Evolutionary conservation across 2,888 invertebrate species (phyloP).

Genomic region (Fabriciana adippe): DNA sequence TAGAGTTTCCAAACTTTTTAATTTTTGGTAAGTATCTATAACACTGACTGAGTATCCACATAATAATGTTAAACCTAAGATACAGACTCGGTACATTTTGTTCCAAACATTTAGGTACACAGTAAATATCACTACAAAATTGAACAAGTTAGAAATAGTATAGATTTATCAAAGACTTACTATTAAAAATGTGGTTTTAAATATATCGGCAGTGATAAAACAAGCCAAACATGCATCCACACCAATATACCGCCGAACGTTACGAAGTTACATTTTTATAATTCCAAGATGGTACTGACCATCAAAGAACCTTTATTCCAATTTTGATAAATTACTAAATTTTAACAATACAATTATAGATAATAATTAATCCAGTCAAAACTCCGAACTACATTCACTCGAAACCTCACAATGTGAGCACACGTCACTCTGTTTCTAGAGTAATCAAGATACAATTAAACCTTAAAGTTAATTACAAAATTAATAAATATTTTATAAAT

Average conservation of each 20-base stretch:
- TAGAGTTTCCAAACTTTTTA: constrained; percentile 75
- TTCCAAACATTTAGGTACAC: constrained; percentile 77
- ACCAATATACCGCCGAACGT: constrained; percentile 30
- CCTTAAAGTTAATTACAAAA: constrained; percentile 72
- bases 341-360: constrained; percentile 57
- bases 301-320: constrained; percentile 28
- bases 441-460: constrained; percentile 64
- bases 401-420: constrained; percentile 68
- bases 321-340: constrained; percentile 56
- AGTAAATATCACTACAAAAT: constrained; percentile 81
- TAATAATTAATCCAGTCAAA: constrained; percentile 61
- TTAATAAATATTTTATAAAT: constrained; percentile 75
- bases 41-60: constrained; percentile 76
- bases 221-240: constrained; percentile 63
- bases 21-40: constrained; percentile 76
- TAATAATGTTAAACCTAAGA: constrained; percentile 65
- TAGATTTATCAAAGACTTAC: constrained; percentile 79
- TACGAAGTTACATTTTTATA: constrained; percentile 37
- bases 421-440: constrained; percentile 63
- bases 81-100: constrained; percentile 73
- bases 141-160: constrained; percentile 81
- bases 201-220: constrained; percentile 78
- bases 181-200: constrained; percentile 63
- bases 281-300: constrained; percentile 13
- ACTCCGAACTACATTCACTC: constrained; percentile 67